These are phyloP conservation scores for Colius striatus DNA, from an alignment of 2,113 vertebrate species.

Conservation along the genomic window DNA sequence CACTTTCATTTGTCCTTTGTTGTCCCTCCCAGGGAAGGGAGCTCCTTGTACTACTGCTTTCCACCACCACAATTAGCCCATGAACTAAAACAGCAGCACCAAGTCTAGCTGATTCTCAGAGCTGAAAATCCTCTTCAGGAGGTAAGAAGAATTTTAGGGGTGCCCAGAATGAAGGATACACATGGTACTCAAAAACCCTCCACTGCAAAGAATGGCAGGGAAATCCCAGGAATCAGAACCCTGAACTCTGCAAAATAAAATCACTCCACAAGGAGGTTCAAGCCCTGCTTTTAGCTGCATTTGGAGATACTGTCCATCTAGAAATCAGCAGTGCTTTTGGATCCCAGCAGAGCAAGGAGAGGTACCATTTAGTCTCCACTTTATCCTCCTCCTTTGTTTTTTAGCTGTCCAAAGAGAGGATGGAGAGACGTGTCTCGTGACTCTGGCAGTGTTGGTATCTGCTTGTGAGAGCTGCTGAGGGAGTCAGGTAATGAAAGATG, in stretches of 20 bases:
- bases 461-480: neutral
- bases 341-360: neutral
- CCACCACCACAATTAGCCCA: neutral
- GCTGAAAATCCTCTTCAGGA: neutral
- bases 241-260: neutral
- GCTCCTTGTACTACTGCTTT: neutral
- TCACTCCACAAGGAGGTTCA: neutral
- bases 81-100: neutral
- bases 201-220: neutral
- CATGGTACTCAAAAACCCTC: neutral
- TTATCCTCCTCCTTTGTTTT: neutral
- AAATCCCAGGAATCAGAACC: neutral
- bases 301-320: neutral
- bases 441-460: too few species aligned
- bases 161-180: neutral
- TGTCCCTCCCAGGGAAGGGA: neutral
- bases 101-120: neutral
- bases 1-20: too few species aligned
- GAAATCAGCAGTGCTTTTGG: neutral
- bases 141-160: neutral
- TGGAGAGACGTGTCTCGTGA: neutral
- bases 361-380: neutral
- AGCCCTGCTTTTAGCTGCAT: neutral
- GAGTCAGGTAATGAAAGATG: neutral
- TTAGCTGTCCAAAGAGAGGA: neutral